Percentiles rank a stretch among this genome's conserved stretches.
Evolutionary conservation across 2,797 vertebrate genomes (phyloP).

Genomic region (Manis pentadactyla): DNA sequence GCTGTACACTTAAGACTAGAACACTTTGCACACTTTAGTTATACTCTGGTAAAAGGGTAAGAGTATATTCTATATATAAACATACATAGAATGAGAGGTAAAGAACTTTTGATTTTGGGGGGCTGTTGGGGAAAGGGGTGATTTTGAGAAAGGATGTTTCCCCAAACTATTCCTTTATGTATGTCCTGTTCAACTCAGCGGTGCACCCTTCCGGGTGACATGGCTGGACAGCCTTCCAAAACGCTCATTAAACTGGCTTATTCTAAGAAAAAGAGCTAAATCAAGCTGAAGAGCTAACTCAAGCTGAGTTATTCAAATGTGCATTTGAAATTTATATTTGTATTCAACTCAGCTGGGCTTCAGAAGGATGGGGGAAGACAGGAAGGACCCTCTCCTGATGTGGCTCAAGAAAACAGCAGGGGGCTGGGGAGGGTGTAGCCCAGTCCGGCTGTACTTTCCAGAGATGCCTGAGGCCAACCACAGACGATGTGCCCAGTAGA

Average conservation of each 20-base stretch:
- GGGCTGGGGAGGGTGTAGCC: neutral
- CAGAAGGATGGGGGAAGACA: neutral
- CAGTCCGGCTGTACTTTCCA: neutral
- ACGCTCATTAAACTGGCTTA: neutral
- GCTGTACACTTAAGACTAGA: neutral
- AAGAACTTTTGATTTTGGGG: neutral
- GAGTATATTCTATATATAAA: neutral
- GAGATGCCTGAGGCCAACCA: neutral
- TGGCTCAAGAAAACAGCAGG: neutral
- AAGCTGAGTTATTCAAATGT: neutral
- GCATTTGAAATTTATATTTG: neutral
- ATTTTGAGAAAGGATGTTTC: neutral
- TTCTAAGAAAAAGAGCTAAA: neutral
- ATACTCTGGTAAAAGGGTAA: neutral
- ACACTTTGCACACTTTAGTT: accelerated
- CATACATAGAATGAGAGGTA: neutral
- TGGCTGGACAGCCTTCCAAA: neutral
- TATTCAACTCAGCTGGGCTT: neutral
- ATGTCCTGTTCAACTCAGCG: neutral
- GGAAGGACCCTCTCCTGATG: neutral
- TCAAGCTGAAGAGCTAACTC: neutral
- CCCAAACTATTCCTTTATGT: neutral
- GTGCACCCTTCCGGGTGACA: neutral
- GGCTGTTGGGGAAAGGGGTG: neutral
- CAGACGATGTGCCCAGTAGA: accelerated